Base-by-base conservation (phyloP, 2,113 vertebrate species). In the Poecile atricapillus region DNA sequence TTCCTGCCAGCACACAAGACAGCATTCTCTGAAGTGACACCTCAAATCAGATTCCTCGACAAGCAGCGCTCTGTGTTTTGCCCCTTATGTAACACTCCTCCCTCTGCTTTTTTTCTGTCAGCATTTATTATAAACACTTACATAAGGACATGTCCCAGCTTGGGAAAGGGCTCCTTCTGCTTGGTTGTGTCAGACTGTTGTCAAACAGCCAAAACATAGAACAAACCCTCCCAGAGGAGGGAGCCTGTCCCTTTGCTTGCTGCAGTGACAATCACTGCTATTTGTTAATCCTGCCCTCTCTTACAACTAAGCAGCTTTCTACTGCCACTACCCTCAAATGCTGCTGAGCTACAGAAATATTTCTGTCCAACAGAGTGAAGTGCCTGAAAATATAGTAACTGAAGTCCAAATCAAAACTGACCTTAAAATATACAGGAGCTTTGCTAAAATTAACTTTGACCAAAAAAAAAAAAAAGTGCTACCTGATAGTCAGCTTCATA, bases 91-190 rank as follows among this genome's bases (percentile, higher is more conserved):
- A 96, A 97, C 85, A 86, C 88, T 89, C 88, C 58, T 93, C 85
- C 90, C 83, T 93, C 85, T 74, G 50, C 18, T 53, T 79, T 89
- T 94, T 59, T 93, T 53, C 75, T 49, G 49, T 86, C 11, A 11
- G 64, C 83, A 44, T 95, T 96, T 95, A 93, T 96, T 93, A 94
- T 93, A 93, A 95, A 90, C 94, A 90, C 92, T 96, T 97, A 96
- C 85, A 93, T 97, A 96, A 96, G 92, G 88, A 94, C 86, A 46
- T 89, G 93, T 96, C 93, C 94, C 90, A 96, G 92, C 94, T 87
- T 96, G 95, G 94, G 88, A 96, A 94, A 93, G 76, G 49, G 83
- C 80, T 97, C 86, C 85, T 96, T 93, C 93, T 96, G 76, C 93
- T 87, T 75, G 79, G 53, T 39, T 96, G 88, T 95, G 88, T 95